Evolutionary conservation across 2,888 invertebrate species (phyloP), one percentile per base, ranked within the genome.

Genomic region (Gortyna flavago): DNA sequence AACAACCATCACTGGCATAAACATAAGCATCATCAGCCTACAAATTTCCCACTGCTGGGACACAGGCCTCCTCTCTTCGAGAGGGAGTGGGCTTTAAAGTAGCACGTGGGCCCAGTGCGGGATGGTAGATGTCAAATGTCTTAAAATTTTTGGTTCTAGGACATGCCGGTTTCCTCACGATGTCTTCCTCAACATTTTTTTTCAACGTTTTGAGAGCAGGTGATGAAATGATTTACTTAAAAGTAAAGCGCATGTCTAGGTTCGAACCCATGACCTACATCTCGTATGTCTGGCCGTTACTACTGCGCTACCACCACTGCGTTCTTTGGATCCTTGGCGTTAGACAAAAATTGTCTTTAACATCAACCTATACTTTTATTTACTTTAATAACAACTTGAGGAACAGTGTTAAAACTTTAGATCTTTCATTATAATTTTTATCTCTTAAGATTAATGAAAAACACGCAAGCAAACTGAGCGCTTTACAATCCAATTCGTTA

Each of bases 401-500:
- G 29, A 67, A 25, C 25, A 32, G 13, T 67, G 25, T 32, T 6
- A 25, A 32, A 48, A 25, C 25, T 25, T 68, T 25, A 35, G 16
- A 6, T 16, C 16, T 51, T 9, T 11, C 18, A 68, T 48, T 25
- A 32, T 68, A 3, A 7, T 35, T 35, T 51, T n/a, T 48, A 18
- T 54, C 7, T 54, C 16, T 9, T 44, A 16, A 5, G 44, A 44
- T 32, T 25, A 38, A 29, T 35, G 21, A 32, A n/a, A 13, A 57
- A 11, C 51, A 54, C 44, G 44, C 54, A 64, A 79, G 35, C 64
- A 54, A 16, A 16, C 13, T 51, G n/a, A 48, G 16, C 48, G 21
- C n/a, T 65, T 16, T 48, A 38, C 57, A 72, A 32, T 79, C 9
- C 11, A 80, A 38, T 72, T 80, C 72, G 41, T 29, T n/a, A 1